phyloP scores from a whole-genome alignment of 1,140 invertebrate genomes.

The Drosophila malerkotliana region DNA sequence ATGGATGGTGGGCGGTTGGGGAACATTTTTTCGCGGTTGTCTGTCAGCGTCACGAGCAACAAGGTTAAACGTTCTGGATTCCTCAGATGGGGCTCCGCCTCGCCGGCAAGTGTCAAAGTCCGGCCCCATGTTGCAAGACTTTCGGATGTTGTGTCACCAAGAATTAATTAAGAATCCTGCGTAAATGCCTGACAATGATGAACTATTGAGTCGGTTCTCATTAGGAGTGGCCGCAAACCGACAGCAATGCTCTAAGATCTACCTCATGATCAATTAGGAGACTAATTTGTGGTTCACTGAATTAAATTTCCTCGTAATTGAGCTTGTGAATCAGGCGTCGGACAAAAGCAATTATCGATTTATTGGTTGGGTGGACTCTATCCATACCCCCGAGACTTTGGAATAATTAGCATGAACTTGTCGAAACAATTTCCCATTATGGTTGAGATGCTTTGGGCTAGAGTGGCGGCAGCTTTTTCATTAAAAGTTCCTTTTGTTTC shows the following conservation, averaged over 20 bases:
- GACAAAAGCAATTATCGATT: slow-evolving; percentile 66
- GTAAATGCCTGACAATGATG: slow-evolving; percentile 22
- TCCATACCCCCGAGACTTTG: slow-evolving; percentile 33
- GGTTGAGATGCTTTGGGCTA: neutral
- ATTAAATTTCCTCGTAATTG: slow-evolving; percentile 47
- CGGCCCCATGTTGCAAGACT: slow-evolving; percentile 1
- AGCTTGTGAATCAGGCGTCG: slow-evolving; percentile 45
- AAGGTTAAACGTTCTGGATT: slow-evolving; percentile 41
- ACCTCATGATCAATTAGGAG: slow-evolving; percentile 7
- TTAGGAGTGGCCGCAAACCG: neutral
- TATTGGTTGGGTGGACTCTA: slow-evolving; percentile 29
- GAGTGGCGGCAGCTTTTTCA: slow-evolving; percentile 6
- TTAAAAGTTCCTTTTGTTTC: slow-evolving; percentile 26
- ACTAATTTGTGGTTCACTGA: slow-evolving; percentile 44
- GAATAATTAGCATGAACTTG: slow-evolving; percentile 25
- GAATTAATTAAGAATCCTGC: slow-evolving; percentile 57
- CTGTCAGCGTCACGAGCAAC: slow-evolving; percentile 45
- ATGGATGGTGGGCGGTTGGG: neutral
- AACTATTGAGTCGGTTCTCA: slow-evolving; percentile 4
- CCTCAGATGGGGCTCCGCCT: slow-evolving; percentile 14
- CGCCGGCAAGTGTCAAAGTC: slow-evolving; percentile 46
- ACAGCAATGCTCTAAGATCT: neutral
- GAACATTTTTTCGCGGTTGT: slow-evolving; percentile 4
- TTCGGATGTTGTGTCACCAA: slow-evolving; percentile 33
- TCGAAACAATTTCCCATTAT: slow-evolving; percentile 57